These are phyloP conservation scores for Anthopleura sola DNA, from an alignment of 64 coral and sea anemone species.

Conservation along the genomic window DNA sequence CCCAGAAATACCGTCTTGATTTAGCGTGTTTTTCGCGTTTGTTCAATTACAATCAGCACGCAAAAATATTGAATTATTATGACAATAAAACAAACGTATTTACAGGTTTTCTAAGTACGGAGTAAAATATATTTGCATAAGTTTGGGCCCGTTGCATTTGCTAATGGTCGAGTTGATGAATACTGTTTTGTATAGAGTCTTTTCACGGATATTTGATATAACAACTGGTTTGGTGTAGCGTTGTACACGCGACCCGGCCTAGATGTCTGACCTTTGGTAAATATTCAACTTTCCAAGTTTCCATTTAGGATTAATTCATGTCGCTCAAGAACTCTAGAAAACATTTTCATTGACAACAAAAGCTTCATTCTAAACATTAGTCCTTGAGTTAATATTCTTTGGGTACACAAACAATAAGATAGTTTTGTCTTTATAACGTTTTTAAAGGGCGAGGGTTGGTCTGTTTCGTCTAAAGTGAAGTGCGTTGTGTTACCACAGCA, in stretches of 20 bases:
- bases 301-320: neutral
- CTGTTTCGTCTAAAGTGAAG: neutral
- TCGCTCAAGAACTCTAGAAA: neutral
- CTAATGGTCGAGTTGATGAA: constrained; percentile 6
- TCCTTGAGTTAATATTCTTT: neutral
- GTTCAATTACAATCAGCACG: neutral
- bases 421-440: neutral
- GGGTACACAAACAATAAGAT: neutral
- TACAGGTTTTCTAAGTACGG: neutral
- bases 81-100: neutral
- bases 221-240: neutral
- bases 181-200: constrained; percentile 15
- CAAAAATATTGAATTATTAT: neutral
- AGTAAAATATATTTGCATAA: neutral
- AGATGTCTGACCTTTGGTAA: constrained; percentile 11
- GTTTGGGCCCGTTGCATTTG: neutral
- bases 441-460: neutral
- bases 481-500: neutral
- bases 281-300: neutral
- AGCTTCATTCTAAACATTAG: neutral
- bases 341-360: neutral
- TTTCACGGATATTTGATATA: constrained; percentile 15
- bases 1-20: neutral
- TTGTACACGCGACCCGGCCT: constrained; percentile 16
- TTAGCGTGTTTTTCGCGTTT: neutral